Evolutionary conservation across 2,888 invertebrate species (phyloP).

Genomic region (Yponomeuta cagnagella): DNA sequence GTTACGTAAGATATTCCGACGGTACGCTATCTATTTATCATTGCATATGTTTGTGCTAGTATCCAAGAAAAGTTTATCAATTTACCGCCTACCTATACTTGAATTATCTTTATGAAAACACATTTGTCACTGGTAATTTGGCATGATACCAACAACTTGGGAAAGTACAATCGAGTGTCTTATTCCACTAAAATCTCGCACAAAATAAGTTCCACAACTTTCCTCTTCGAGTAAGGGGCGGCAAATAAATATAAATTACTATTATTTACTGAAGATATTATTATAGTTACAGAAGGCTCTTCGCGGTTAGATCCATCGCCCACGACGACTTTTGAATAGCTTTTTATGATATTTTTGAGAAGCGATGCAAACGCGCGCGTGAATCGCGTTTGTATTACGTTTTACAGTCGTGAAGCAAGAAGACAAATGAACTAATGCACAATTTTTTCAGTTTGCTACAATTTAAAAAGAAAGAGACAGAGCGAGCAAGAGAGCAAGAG

Average conservation of each 20-base stretch:
- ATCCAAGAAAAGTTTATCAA: not conserved
- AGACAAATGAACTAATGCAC: too few species aligned
- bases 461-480: too few species aligned
- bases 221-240: not conserved
- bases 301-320: too few species aligned
- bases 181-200: not conserved
- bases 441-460: too few species aligned
- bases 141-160: not conserved
- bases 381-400: too few species aligned
- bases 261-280: too few species aligned
- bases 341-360: too few species aligned
- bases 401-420: too few species aligned
- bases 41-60: not conserved
- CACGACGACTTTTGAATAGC: too few species aligned
- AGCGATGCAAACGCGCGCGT: too few species aligned
- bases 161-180: not conserved
- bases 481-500: too few species aligned
- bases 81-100: not conserved
- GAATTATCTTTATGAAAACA: not conserved
- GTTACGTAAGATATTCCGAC: not conserved
- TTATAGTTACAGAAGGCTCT: not conserved
- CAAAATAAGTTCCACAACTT: constrained; percentile 3
- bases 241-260: not conserved
- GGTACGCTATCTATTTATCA: not conserved
- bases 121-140: not conserved